A percentile compares a stretch with the other conserved stretches of the same genome.
Conservation (phyloP, 2,888 invertebrate genomes). For the Xanthia togata region DNA sequence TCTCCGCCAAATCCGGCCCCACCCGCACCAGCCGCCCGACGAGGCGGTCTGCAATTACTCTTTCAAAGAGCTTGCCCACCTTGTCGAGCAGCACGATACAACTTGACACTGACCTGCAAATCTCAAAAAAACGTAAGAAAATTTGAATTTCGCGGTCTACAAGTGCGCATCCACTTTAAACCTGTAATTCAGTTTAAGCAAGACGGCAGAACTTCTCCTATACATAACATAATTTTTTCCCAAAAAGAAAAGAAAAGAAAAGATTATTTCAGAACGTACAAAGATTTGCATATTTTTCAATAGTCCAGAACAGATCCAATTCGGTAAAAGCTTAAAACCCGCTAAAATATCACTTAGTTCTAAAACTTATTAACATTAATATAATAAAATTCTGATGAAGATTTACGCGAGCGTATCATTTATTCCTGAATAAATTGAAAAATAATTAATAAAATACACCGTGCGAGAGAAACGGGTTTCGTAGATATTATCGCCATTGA, state of each 20-base stretch:
- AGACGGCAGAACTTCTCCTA: neutral
- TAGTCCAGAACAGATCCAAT: neutral
- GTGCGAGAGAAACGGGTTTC: constrained; percentile 40
- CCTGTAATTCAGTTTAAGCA: neutral
- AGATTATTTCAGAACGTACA: neutral
- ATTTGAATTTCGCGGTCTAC: no score
- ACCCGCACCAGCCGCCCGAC: no score
- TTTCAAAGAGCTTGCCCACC: no score
- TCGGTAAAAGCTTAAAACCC: neutral
- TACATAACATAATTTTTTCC: neutral
- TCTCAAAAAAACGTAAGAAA: no score
- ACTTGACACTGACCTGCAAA: no score
- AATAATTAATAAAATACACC: constrained; percentile 36
- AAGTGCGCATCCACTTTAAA: no score
- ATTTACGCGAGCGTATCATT: constrained; percentile 20
- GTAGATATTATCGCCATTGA: constrained; percentile 48
- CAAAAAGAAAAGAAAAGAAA: no score
- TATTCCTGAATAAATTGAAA: constrained; percentile 31
- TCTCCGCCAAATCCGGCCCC: no score
- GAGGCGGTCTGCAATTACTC: no score
- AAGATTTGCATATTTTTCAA: neutral
- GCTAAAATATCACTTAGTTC: constrained; percentile 12
- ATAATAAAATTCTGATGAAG: constrained; percentile 18
- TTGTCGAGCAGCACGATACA: no score
- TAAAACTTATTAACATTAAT: constrained; percentile 8